phyloP scores from a whole-genome alignment of 2,888 invertebrate genomes.

The Fabriciana adippe region DNA sequence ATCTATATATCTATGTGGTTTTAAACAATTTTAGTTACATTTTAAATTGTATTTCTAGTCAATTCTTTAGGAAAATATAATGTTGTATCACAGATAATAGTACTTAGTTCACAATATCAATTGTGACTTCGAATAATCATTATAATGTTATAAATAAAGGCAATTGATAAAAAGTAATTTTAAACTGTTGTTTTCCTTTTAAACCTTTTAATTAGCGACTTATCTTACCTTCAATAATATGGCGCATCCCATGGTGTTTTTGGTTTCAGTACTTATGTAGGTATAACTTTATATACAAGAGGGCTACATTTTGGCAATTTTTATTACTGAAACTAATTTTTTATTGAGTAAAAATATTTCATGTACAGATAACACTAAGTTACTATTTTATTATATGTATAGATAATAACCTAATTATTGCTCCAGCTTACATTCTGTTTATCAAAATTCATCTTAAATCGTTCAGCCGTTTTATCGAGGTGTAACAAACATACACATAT shows the following conservation, averaged over 20 bases:
- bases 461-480: no score
- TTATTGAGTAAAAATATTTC: no score
- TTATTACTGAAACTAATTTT: no score
- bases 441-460: no score
- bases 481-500: no score
- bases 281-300: neutral
- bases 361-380: no score
- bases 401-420: no score
- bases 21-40: slow-evolving; percentile 16
- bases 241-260: no score
- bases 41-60: slow-evolving; percentile 30
- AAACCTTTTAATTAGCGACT: neutral
- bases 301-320: no score
- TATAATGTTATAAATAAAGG: slow-evolving; percentile 76
- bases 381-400: no score
- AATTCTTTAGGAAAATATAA: slow-evolving; percentile 28
- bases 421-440: no score
- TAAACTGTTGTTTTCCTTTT: slow-evolving; percentile 62
- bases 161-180: slow-evolving; percentile 74
- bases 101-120: slow-evolving; percentile 30
- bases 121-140: slow-evolving; percentile 48
- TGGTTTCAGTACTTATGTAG: neutral
- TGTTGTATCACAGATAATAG: slow-evolving; percentile 29
- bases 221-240: no score
- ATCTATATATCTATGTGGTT: neutral